A percentile compares a stretch with the other conserved stretches of the same genome.
Conservation (phyloP, 2,113 vertebrate genomes). For the Siphamia tubifer region DNA sequence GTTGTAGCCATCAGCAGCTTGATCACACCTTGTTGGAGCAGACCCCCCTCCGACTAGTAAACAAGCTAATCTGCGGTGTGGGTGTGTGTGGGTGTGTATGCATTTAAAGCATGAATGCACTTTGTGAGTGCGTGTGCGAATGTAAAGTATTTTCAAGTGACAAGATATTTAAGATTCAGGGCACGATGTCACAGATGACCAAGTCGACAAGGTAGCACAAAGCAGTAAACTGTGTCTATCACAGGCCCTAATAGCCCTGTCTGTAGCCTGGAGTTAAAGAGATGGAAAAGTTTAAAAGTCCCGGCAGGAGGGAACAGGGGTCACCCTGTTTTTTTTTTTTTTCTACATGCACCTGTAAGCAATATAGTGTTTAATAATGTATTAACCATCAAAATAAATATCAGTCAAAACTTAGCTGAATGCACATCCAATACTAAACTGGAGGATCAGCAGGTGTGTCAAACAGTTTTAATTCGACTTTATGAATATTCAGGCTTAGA, state of each 20-base stretch:
- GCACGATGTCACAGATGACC: slow-evolving; percentile 23
- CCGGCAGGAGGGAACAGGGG: rapidly evolving
- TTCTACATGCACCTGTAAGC: no score
- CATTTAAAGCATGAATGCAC: slow-evolving; percentile 11
- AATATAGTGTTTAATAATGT: no score
- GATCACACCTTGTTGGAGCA: slow-evolving; percentile 63
- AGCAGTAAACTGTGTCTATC: slow-evolving; percentile 3
- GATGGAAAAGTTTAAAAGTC: neutral
- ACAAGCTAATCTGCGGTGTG: slow-evolving; percentile 70
- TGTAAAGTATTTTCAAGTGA: slow-evolving; percentile 54
- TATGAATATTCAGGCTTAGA: no score
- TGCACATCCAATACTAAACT: no score
- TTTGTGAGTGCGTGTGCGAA: slow-evolving; percentile 28
- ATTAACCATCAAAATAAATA: no score
- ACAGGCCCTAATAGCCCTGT: neutral
- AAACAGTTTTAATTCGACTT: no score
- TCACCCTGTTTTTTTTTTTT: no score
- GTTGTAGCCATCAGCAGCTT: slow-evolving; percentile 67
- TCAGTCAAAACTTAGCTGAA: no score
- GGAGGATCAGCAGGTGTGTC: no score
- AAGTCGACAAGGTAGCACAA: slow-evolving; percentile 3
- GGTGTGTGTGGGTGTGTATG: slow-evolving; percentile 23
- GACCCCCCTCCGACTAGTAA: slow-evolving; percentile 72
- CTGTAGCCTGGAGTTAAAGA: neutral
- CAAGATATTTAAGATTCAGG: slow-evolving; percentile 73